Base-by-base conservation (phyloP, 2,797 vertebrate genomes). In the Acomys russatus region DNA sequence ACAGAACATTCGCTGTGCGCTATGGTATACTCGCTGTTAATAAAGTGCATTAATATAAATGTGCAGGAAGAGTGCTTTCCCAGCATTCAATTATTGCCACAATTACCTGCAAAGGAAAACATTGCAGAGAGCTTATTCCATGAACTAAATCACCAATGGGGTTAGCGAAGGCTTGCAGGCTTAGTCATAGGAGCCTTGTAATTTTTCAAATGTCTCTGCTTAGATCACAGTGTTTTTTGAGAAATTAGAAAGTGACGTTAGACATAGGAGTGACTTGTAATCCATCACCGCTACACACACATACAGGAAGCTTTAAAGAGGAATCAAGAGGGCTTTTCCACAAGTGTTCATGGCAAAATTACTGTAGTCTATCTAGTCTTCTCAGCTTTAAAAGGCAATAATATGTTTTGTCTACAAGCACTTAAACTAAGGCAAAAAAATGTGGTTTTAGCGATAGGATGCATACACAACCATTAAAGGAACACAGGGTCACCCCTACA, bases 361-460 rank as follows among this genome's bases (percentile, higher is more conserved):
- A 61, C 3, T 44, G 22, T 35, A 63, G 28, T 82, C 79, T 11
- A 35, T 89, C 66, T n/a, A 64, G 23, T 74, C 70, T 30, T 66
- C 22, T 83, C 17, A 49, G 14, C 70, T 78, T 88, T 92, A 56
- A 91, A 1, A 92, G 44, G 84, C 30, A 80, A 54, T 51, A 73
- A 63, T 80, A 30, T 1, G 68, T 38, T 66, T 78, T 70, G 35
- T 63, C 59, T 86, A 38, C 49, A 91, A 74, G 51, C 38, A 38
- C 35, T 87, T 85, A 90, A 33, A 71, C 68, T 71, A 79, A 89
- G 23, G 61, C 59, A 89, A 78, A 95, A 78, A 89, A 90, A 88
- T 71, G 49, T 38, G 38, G 51, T 85, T 92, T 94, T 90, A 71
- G 77, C 59, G 87, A 64, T 5, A 54, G n/a, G 33, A 84, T 25